Evolutionary conservation across 2,888 invertebrate species (phyloP).

Genomic region (Drosophila infuscata): DNA sequence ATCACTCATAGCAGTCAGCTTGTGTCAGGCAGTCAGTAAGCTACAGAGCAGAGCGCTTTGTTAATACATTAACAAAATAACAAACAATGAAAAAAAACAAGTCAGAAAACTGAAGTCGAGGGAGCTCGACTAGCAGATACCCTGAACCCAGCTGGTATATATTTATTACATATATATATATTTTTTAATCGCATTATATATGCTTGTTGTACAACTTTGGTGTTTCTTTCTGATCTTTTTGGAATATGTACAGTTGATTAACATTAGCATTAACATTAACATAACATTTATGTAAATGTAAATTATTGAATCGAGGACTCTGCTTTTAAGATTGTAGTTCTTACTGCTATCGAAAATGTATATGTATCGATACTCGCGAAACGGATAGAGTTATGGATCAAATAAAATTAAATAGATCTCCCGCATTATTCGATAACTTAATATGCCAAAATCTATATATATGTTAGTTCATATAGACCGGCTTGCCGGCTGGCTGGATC

Average conservation of each 20-base stretch:
- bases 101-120: neutral
- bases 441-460: neutral
- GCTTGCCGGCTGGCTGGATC: neutral
- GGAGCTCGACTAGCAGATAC: neutral
- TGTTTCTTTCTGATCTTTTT: neutral
- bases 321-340: neutral
- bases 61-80: conserved; percentile 38
- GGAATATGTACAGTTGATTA: neutral
- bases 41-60: conserved; percentile 27
- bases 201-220: neutral
- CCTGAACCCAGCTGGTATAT: neutral
- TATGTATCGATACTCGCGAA: neutral
- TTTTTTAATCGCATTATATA: neutral
- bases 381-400: neutral
- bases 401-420: neutral
- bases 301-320: neutral
- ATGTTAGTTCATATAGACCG: neutral
- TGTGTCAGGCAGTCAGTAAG: conserved; percentile 12
- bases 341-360: neutral
- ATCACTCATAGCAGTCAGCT: conserved; percentile 6
- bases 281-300: neutral
- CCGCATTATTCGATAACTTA: neutral
- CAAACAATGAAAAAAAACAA: conserved; percentile 9
- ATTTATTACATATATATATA: neutral
- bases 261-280: neutral